Conservation (phyloP, 2,113 vertebrate species). For the Pionites leucogaster region DNA sequence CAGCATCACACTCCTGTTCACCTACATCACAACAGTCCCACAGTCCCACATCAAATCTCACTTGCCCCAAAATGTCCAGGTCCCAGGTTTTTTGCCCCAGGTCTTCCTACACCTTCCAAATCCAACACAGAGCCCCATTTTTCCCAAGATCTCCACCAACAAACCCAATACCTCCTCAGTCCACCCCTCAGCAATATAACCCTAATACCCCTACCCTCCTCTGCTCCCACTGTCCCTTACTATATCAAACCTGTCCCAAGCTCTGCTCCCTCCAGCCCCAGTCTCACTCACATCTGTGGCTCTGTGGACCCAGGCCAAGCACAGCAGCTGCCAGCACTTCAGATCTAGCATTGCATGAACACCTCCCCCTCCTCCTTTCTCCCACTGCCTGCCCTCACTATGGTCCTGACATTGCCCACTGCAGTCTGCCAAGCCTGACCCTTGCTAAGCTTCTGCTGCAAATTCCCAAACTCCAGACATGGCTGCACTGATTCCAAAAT, state of each 20-base stretch:
- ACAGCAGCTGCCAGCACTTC: background rate
- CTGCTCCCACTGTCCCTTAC: background rate
- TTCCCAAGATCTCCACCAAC: background rate
- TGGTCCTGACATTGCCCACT: background rate
- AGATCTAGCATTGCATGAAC: accelerated
- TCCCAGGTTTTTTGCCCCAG: background rate
- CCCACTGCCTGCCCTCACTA: accelerated
- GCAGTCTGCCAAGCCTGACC: background rate
- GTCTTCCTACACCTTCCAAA: background rate
- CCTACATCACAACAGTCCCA: background rate
- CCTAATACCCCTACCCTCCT: accelerated
- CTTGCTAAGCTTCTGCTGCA: background rate
- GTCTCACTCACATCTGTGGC: background rate
- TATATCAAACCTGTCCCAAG: accelerated
- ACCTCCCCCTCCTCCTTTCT: background rate
- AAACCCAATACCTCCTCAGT: background rate
- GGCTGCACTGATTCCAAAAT: background rate
- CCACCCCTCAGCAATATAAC: background rate
- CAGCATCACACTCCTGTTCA: background rate
- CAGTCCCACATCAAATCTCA: background rate
- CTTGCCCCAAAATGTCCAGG: background rate
- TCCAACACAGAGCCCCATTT: background rate
- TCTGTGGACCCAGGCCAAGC: background rate
- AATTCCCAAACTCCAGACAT: background rate
- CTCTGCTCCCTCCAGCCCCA: background rate